A percentile compares a stretch with the other conserved stretches of the same genome.
These are phyloP conservation scores for Cataglyphis altisquamis DNA, from an alignment of 2,888 invertebrate genomes.

Conservation along the genomic window DNA sequence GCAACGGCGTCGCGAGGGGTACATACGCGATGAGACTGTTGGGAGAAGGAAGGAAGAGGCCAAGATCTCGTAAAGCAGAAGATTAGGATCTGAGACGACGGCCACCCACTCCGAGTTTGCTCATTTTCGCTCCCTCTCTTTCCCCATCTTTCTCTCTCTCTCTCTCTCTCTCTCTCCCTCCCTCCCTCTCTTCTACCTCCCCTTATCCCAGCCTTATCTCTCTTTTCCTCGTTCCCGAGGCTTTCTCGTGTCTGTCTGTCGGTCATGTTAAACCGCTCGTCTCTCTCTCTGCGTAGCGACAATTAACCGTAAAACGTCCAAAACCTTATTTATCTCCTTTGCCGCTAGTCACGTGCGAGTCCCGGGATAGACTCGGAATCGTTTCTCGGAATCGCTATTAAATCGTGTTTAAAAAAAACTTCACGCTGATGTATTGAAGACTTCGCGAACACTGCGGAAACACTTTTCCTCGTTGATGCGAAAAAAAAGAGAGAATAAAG, in stretches of 20 bases:
- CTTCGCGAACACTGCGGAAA: not conserved
- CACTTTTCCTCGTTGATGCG: not conserved
- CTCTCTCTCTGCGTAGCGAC: slow-evolving; percentile 76
- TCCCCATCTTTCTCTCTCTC: slow-evolving; percentile 48
- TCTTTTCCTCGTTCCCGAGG: slow-evolving; percentile 58
- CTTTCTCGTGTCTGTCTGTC: slow-evolving; percentile 65
- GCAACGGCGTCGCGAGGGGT: slow-evolving; percentile 64
- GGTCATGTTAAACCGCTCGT: slow-evolving; percentile 70
- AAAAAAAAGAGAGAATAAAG: not conserved
- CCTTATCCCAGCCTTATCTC: slow-evolving; percentile 43
- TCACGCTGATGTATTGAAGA: not conserved
- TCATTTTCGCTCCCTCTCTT: slow-evolving; percentile 68
- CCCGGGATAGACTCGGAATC: not conserved
- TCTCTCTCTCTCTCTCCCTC: slow-evolving; percentile 43
- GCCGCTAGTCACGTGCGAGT: slow-evolving; percentile 56
- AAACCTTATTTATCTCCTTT: slow-evolving; percentile 78
- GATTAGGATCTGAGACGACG: slow-evolving; percentile 84
- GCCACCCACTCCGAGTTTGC: slow-evolving; percentile 82
- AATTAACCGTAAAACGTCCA: slow-evolving; percentile 83
- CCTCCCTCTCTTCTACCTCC: slow-evolving; percentile 36
- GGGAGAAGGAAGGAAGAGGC: slow-evolving; percentile 76
- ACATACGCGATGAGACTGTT: slow-evolving; percentile 70
- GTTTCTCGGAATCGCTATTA: slow-evolving; percentile 36
- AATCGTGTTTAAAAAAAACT: slow-evolving; percentile 14
- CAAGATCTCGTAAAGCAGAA: slow-evolving; percentile 80